Percentiles rank a stretch among this genome's conserved stretches.
phyloP scores from a whole-genome alignment of 2,888 invertebrate species.

The Acanthosepion lycidas region DNA sequence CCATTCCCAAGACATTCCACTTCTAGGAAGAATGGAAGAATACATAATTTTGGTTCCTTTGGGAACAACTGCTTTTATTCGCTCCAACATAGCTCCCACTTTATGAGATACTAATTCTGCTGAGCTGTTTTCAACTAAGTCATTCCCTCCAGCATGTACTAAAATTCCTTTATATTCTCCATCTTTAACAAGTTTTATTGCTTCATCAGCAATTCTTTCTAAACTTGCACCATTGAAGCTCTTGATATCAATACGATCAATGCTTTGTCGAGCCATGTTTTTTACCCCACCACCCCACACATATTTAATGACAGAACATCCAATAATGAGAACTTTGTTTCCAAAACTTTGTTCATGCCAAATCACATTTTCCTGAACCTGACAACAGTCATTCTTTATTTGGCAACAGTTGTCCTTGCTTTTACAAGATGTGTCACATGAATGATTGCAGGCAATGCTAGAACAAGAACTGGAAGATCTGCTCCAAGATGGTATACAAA shows the following conservation, averaged over 20 bases:
- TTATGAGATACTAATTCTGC: conserved; percentile 40
- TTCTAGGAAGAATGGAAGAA: conserved; percentile 41
- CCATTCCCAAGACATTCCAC: conserved; percentile 47
- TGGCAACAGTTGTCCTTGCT: neutral
- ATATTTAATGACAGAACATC: conserved; percentile 43
- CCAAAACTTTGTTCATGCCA: conserved; percentile 34
- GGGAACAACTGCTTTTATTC: conserved; percentile 35
- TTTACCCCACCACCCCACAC: conserved; percentile 43
- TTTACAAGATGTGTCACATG: conserved; percentile 33
- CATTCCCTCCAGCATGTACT: conserved; percentile 42
- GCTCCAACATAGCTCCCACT: conserved; percentile 43
- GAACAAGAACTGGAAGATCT: conserved; percentile 36
- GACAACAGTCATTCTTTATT: neutral
- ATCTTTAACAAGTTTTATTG: conserved; percentile 24
- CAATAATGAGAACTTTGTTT: conserved; percentile 43
- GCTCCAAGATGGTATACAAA: conserved; percentile 38
- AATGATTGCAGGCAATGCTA: conserved; percentile 35
- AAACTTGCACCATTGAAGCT: conserved; percentile 37
- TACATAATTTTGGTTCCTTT: conserved; percentile 44
- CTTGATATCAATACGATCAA: conserved; percentile 25
- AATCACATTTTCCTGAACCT: neutral
- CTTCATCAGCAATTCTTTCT: conserved; percentile 45
- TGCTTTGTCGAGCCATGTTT: conserved; percentile 44
- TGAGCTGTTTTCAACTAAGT: conserved; percentile 37
- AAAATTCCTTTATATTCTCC: conserved; percentile 42